A percentile compares a stretch with the other conserved stretches of the same genome.
Conservation (phyloP, 2,797 vertebrate species). For the Linurgus olivaceus region DNA sequence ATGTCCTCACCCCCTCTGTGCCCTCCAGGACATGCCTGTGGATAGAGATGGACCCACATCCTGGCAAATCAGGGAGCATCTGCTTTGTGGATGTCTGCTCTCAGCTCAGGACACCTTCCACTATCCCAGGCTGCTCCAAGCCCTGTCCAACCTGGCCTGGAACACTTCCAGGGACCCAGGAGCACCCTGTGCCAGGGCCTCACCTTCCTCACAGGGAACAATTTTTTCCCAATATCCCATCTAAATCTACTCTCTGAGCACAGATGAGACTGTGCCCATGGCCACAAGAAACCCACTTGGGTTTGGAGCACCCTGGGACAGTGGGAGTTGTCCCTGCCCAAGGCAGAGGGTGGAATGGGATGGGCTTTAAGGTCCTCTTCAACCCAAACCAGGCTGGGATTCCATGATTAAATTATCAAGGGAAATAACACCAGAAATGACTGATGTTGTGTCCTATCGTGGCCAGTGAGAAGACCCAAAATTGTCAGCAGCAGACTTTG, state of each 20-base stretch:
- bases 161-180: background rate
- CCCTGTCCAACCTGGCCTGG: accelerated
- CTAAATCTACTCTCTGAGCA: background rate
- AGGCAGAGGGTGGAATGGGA: accelerated
- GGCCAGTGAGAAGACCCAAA: accelerated
- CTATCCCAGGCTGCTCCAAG: accelerated
- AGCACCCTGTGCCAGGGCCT: background rate
- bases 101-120: background rate
- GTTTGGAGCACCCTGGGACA: background rate
- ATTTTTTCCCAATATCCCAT: background rate
- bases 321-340: background rate
- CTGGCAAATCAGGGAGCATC: background rate
- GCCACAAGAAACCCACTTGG: background rate
- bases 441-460: accelerated
- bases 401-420: background rate
- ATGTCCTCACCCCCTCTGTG: accelerated
- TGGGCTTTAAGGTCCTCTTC: background rate
- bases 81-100: background rate
- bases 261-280: background rate
- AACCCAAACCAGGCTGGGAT: background rate
- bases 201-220: accelerated
- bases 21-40: background rate
- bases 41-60: background rate
- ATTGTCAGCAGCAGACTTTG: background rate
- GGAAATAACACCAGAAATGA: background rate